Base-by-base conservation (phyloP, 1,140 invertebrate species). In the Drosophila kikkawai region DNA sequence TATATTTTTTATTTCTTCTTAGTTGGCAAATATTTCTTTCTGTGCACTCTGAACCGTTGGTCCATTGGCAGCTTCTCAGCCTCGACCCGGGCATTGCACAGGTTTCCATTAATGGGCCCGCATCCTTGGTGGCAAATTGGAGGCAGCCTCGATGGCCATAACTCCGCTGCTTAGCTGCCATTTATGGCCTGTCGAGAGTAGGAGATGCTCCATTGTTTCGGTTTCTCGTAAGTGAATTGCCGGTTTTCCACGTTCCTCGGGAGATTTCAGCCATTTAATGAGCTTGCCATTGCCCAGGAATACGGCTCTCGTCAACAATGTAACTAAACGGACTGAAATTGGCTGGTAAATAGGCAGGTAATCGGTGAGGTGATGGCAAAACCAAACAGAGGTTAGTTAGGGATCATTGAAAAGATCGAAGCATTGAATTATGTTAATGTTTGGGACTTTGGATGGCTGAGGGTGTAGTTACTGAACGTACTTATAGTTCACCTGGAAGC, bases 111-210 rank as follows among this genome's bases (percentile, higher is more conserved):
- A 90, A 82, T 90, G 86, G 79, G 56, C 12, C 39, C 79, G 63
- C 81, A 85, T 90, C 86, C 79, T 90, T 85, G 70, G 75, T 90
- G 86, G 79, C 86, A 85, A 90, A 90, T 90, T 91, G 86, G 82
- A 85, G 88, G 80, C 86, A 76, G 75, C 78, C 50, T 58, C 68
- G 26, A 3, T 75, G 79, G 75, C 65, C 81, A 90, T 90, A 90
- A 91, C 79, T 85, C 75, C 68, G 51, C 80, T 85, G 77, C 79
- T 90, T 81, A 90, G 80, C 81, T 66, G 85, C 79, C 85, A 79
- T 80, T 91, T 90, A 90, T 79, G 59, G 75, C 85, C 66, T 79
- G 66, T 82, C 61, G 63, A 68, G 26, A 51, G 63, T 59, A n/a
- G 37, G 63, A 57, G 53, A 44, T 42, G 53, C 44, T 60, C 75